A percentile compares a stretch with the other conserved stretches of the same genome.
Conservation (phyloP, 2,888 invertebrate species). For the Achlya flavicornis region DNA sequence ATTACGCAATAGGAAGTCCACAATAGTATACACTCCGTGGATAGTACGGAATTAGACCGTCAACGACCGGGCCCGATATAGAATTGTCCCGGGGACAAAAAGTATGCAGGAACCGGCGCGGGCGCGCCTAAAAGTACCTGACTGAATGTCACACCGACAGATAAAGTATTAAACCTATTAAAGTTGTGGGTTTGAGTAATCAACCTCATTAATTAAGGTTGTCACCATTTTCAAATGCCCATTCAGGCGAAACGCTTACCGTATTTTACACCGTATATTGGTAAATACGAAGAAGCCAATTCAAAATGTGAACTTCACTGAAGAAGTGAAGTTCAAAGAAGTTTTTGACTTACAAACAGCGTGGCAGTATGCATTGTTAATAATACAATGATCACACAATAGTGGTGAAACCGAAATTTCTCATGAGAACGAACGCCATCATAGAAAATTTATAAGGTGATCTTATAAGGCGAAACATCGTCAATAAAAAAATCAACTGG, state of each 20-base stretch:
- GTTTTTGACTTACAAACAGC: too few relatives aligned
- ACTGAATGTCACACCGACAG: conserved; percentile 44
- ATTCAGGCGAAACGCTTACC: not conserved
- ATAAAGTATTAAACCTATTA: conserved; percentile 16
- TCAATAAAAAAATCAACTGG: not conserved
- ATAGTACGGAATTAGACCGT: conserved; percentile 68
- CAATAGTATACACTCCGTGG: conserved; percentile 44
- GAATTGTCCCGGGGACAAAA: conserved; percentile 75
- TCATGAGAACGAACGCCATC: too few relatives aligned
- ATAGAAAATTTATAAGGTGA: too few relatives aligned
- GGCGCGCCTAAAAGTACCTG: conserved; percentile 59
- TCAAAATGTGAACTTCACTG: too few relatives aligned
- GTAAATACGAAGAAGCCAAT: too few relatives aligned
- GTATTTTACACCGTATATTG: not conserved
- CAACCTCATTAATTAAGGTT: not conserved
- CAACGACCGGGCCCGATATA: conserved; percentile 72
- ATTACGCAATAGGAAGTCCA: conserved; percentile 74
- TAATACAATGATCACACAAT: too few relatives aligned
- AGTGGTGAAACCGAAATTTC: too few relatives aligned
- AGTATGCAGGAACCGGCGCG: conserved; percentile 65
- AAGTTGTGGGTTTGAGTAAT: not conserved
- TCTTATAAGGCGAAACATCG: too few relatives aligned
- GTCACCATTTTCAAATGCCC: not conserved
- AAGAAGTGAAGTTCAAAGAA: too few relatives aligned
- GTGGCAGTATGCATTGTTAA: too few relatives aligned